Conservation (phyloP, 2,888 invertebrate genomes). For the Drosophila sordidula region DNA sequence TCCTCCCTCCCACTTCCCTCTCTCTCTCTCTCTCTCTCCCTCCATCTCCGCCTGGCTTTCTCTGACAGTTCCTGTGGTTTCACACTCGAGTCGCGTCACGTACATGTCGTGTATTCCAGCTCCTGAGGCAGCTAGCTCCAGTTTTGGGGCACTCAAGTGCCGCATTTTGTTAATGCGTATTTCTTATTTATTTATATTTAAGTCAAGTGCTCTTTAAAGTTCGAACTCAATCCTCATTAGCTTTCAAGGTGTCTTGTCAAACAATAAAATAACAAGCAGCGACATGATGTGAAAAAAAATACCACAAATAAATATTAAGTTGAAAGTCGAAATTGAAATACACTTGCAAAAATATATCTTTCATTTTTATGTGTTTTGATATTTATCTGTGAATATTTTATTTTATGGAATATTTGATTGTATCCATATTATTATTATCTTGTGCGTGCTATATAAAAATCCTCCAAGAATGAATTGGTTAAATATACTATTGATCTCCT, state of each 20-base stretch:
- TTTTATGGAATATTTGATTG: no score
- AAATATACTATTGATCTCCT: no score
- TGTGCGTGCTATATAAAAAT: no score
- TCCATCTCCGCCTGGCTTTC: neutral
- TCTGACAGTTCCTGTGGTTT: constrained; percentile 48
- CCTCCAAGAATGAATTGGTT: no score
- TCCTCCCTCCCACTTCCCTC: neutral
- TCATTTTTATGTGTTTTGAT: neutral
- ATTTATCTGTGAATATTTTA: no score
- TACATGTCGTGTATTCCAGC: constrained; percentile 40
- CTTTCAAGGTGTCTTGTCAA: constrained; percentile 13
- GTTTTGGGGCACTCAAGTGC: constrained; percentile 34
- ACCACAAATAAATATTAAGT: no score
- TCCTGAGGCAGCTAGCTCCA: constrained; percentile 17
- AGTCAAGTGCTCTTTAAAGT: constrained; percentile 36
- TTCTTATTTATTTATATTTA: constrained; percentile 52
- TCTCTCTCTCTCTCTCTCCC: no score
- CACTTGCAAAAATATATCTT: neutral
- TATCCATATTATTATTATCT: no score
- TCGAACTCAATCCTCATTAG: constrained; percentile 25
- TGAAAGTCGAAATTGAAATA: no score
- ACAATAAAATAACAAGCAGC: neutral
- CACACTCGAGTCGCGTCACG: constrained; percentile 64
- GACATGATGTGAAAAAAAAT: neutral
- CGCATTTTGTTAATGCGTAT: constrained; percentile 56